Evolutionary conservation across 2,888 invertebrate genomes (phyloP).

Genomic region (Poecilobothrus nobilitatus): DNA sequence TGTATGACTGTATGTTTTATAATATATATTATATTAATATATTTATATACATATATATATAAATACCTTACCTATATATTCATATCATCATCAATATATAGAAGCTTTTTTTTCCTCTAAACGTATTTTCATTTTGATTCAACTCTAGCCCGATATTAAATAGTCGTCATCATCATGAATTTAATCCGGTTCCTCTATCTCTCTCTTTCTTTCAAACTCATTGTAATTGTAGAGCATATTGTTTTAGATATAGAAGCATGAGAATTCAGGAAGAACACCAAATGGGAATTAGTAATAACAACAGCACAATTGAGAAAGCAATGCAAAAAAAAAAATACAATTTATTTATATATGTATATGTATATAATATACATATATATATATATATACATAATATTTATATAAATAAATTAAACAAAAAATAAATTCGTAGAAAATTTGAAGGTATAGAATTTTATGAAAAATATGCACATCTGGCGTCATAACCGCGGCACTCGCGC

Average conservation of each 20-base stretch:
- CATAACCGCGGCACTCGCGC: not conserved
- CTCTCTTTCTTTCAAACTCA: not conserved
- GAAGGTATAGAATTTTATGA: not conserved
- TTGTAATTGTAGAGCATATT: not conserved
- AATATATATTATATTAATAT: too few relatives aligned
- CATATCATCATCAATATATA: not conserved
- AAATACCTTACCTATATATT: too few relatives aligned
- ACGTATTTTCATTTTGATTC: conserved; percentile 4
- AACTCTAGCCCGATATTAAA: conserved; percentile 6
- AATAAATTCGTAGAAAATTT: not conserved
- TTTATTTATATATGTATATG: too few relatives aligned
- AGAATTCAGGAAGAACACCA: not conserved
- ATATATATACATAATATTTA: too few relatives aligned
- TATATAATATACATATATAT: too few relatives aligned
- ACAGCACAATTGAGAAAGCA: not conserved
- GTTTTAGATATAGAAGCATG: not conserved
- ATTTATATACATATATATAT: too few relatives aligned
- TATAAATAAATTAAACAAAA: not conserved
- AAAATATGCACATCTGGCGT: conserved; percentile 1
- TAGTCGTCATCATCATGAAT: conserved; percentile 1
- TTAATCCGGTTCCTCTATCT: not conserved
- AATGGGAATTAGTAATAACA: conserved; percentile 4
- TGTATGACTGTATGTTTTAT: too few relatives aligned
- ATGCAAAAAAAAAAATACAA: not conserved
- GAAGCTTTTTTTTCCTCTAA: not conserved